Conservation (phyloP, 2,888 invertebrate genomes). For the Beris morrisii region DNA sequence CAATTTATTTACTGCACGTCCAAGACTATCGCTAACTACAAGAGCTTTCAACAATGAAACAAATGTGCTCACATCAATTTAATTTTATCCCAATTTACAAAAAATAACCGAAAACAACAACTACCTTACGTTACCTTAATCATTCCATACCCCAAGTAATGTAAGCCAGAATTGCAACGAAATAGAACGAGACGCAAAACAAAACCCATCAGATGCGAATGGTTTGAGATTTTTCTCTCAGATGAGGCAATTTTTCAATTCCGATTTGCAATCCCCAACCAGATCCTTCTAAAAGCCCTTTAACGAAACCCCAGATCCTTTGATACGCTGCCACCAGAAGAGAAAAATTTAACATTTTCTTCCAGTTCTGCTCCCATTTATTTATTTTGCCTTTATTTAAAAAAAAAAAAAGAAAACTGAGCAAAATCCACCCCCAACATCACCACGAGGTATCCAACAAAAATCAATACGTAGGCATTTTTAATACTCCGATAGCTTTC, state of each 20-base stretch:
- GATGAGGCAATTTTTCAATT: conserved; percentile 28
- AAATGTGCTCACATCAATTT: conserved; percentile 25
- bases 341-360: neutral
- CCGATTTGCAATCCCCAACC: conserved; percentile 7
- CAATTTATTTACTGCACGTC: too few relatives aligned
- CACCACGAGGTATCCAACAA: too few relatives aligned
- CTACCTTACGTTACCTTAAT: neutral
- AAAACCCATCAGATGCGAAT: conserved; percentile 24
- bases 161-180: conserved; percentile 12
- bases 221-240: conserved; percentile 26
- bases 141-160: neutral
- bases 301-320: neutral
- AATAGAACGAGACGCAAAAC: conserved; percentile 17
- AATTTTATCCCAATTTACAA: conserved; percentile 17
- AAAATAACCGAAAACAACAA: neutral
- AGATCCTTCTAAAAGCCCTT: neutral
- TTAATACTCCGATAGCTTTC: too few relatives aligned
- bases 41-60: conserved; percentile 1
- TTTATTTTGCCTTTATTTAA: too few relatives aligned
- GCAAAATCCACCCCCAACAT: too few relatives aligned
- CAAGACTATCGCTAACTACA: neutral
- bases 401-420: too few relatives aligned
- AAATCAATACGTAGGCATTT: too few relatives aligned
- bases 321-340: neutral
- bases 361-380: neutral